Base-by-base conservation (phyloP, 2,888 invertebrate genomes). In the Seira musarum region DNA sequence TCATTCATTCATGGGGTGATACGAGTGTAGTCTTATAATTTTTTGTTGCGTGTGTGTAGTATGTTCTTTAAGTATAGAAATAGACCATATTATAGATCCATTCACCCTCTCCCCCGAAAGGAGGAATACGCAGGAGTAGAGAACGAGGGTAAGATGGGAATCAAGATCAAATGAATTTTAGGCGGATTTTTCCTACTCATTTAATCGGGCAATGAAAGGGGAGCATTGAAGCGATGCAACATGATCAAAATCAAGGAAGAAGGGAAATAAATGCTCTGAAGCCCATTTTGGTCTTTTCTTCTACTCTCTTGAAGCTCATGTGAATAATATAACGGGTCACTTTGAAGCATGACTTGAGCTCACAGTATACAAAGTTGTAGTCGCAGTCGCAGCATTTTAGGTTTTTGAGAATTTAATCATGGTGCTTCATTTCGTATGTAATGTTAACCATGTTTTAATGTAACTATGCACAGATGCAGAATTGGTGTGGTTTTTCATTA, bases 311-410 rank as follows among this genome's bases (percentile, higher is more conserved):
- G 53, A 24, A n/a, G 60, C 60, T 60, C 19, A 60, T 60, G 60
- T 66, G 40, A 66, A 66, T 66, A 40, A 30, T 40, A 40, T 66
- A 66, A 40, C 66, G 66, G 66, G 66, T 66, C 66, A 66, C 66
- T 66, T 66, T 66, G 60, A 60, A 60, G 21, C 60, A 60, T 60
- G 60, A 60, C 60, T 60, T 60, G 5, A 60, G 22, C 60, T 60
- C 60, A 21, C 15, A 8, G 49, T 49, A 13, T n/a, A 49, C 49
- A n/a, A 49, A n/a, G n/a, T n/a, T n/a, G 40, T 53, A 53, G 53
- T 53, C 53, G 17, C 53, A 13, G 8, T 5, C 8, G 53, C 53
- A 53, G 15, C 53, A 53, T 3, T 53, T 30, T 30, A 30, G 30
- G 3, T 8, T 30, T 30, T 30, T 30, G 8, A 30, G 30, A n/a